Base-by-base conservation (phyloP, 1,140 invertebrate genomes). In the Laodelphax striatellus region DNA sequence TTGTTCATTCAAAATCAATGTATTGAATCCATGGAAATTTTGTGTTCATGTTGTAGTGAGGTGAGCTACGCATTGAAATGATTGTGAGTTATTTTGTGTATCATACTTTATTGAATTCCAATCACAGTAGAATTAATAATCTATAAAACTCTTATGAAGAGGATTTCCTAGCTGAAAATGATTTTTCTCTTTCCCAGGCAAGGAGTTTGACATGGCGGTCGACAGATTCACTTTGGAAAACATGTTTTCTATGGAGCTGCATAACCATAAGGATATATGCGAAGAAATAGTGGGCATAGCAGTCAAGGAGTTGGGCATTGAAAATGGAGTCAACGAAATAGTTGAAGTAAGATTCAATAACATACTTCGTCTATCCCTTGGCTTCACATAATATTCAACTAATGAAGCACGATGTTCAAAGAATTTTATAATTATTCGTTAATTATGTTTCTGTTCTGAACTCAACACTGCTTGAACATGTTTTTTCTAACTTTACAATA, bases 181-280 rank as follows among this genome's bases (percentile, higher is more conserved):
- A 38, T 9, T 38, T 5, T 38, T 38, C 10, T 38, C 10, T 38
- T 28, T n/a, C 9, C 46, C 90, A 54, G 87, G 87, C 72, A 76
- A 85, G 64, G 71, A 80, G 61, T 94, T 95, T 69, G 90, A 94
- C 68, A 93, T 94, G 84, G 79, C 86, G 2, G 82, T 89, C 1
- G 84, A 90, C 4, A 80, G 84, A 58, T 94, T 94, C 67, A 95
- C 90, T 0, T 73, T 95, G 57, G 85, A 89, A 61, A 92, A 93
- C 67, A 87, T 96, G 81, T 96, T 96, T 74, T 79, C 83, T 1
- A 94, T 96, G 90, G 85, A 95, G 68, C 70, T 94, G 57, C 84
- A 91, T 67, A 81, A 86, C 62, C 90, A 90, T 68, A 83, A 88
- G 70, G 89, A 92, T 0, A 85, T 87, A 11, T 87, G 83, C 17